These are phyloP conservation scores for Danionella cerebrum DNA, from an alignment of 2,113 vertebrate species.

Conservation along the genomic window DNA sequence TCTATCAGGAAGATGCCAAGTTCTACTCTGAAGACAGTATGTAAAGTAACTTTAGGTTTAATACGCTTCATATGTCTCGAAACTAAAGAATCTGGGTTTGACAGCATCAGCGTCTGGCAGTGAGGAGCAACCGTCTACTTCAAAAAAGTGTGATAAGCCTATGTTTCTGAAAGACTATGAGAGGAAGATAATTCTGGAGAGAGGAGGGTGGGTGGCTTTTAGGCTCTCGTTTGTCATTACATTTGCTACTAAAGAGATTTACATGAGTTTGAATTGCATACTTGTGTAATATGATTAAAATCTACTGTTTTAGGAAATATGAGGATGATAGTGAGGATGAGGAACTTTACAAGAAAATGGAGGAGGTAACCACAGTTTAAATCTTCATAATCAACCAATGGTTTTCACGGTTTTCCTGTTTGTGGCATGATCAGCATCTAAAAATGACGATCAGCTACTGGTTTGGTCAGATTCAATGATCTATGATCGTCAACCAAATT, in stretches of 20 bases:
- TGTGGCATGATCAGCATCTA: no score
- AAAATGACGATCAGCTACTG: no score
- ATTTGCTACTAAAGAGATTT: no score
- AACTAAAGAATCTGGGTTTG: background rate
- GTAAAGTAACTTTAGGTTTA: no score
- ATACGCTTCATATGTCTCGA: no score
- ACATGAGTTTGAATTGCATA: no score
- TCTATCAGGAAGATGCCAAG: constrained; percentile 70
- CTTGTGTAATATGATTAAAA: background rate
- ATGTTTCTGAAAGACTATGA: constrained; percentile 89
- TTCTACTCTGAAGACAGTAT: constrained; percentile 66
- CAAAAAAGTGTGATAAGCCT: constrained; percentile 58
- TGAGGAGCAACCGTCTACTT: constrained; percentile 48
- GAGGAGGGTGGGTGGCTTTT: constrained; percentile 82
- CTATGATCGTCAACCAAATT: no score
- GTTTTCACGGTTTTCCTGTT: no score
- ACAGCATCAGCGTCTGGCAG: constrained; percentile 28
- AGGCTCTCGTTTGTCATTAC: no score
- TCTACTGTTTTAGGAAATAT: constrained; percentile 68
- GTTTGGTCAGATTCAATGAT: no score
- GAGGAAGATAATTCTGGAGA: constrained; percentile 81
- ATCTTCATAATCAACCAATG: background rate
- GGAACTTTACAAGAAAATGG: constrained; percentile 46
- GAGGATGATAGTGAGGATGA: constrained; percentile 66
- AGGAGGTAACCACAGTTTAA: constrained; percentile 36